These are phyloP conservation scores for Porites lobata DNA, from an alignment of 92 coral and sea anemone species.

Conservation along the genomic window DNA sequence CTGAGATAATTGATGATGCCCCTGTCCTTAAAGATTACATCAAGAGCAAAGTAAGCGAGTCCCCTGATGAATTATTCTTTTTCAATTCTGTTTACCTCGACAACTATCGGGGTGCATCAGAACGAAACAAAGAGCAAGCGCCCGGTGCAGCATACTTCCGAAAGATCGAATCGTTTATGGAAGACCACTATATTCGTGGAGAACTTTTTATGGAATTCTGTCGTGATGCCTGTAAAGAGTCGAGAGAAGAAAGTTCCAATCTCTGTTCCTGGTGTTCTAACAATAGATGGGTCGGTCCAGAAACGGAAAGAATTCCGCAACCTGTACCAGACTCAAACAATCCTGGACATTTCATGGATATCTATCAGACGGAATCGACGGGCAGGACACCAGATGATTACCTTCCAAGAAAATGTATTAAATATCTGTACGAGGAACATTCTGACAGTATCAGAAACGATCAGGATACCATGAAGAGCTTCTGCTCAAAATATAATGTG, in stretches of 20 bases:
- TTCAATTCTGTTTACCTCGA: slow-evolving; percentile 26
- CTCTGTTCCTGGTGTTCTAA: no score
- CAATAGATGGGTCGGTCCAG: no score
- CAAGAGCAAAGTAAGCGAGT: neutral
- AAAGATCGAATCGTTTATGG: slow-evolving; percentile 23
- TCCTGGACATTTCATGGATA: slow-evolving; percentile 59
- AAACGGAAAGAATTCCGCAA: no score
- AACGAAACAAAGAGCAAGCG: slow-evolving; percentile 22
- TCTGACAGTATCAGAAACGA: slow-evolving; percentile 2
- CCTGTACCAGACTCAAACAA: neutral
- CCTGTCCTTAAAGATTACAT: slow-evolving; percentile 36
- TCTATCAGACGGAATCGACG: slow-evolving; percentile 50
- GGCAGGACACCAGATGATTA: slow-evolving; percentile 65
- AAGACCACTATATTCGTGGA: slow-evolving; percentile 51
- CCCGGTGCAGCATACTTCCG: slow-evolving; percentile 48
- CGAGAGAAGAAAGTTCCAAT: slow-evolving; percentile 3
- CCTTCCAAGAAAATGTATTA: slow-evolving; percentile 39
- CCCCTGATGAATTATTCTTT: slow-evolving; percentile 24
- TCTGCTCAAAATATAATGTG: neutral
- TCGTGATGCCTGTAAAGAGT: slow-evolving; percentile 47
- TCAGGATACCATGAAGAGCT: slow-evolving; percentile 1
- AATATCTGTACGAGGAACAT: neutral
- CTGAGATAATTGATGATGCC: no score
- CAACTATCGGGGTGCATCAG: slow-evolving; percentile 8
- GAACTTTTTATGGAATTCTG: slow-evolving; percentile 57